phyloP scores from a whole-genome alignment of 1,140 invertebrate genomes.

The Callitettix versicolor region DNA sequence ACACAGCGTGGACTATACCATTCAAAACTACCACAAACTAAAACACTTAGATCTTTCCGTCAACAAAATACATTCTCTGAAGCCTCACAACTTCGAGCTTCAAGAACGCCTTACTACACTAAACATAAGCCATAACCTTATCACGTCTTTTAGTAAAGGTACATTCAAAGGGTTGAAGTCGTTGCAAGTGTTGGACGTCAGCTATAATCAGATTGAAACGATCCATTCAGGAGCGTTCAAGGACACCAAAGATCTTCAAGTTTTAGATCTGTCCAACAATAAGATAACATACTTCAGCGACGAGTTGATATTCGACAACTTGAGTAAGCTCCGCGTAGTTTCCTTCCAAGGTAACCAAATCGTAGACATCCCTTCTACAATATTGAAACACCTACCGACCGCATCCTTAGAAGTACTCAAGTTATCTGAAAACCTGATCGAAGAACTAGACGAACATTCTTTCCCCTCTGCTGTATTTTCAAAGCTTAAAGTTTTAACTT shows the following conservation, averaged over 20 bases:
- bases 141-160: slow-evolving; percentile 57
- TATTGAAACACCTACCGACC: slow-evolving; percentile 46
- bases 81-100: slow-evolving; percentile 64
- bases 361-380: slow-evolving; percentile 51
- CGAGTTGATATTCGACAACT: slow-evolving; percentile 55
- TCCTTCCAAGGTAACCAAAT: slow-evolving; percentile 65
- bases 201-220: slow-evolving; percentile 62
- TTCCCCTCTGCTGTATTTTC: slow-evolving; percentile 47
- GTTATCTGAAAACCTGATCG: slow-evolving; percentile 59
- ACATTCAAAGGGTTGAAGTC: slow-evolving; percentile 61
- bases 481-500: slow-evolving; percentile 48
- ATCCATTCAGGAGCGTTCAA: slow-evolving; percentile 59
- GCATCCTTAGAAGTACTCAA: slow-evolving; percentile 52
- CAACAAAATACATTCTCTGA: slow-evolving; percentile 66
- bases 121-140: slow-evolving; percentile 64
- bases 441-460: slow-evolving; percentile 50
- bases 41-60: slow-evolving; percentile 65
- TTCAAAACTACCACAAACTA: slow-evolving; percentile 68
- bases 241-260: slow-evolving; percentile 55
- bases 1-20: slow-evolving; percentile 54
- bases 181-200: slow-evolving; percentile 56
- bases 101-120: slow-evolving; percentile 57
- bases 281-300: slow-evolving; percentile 55
- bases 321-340: slow-evolving; percentile 54
- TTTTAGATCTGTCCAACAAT: slow-evolving; percentile 66